Evolutionary conservation across 2,888 invertebrate species (phyloP), one percentile per base, ranked within the genome.

Genomic region (Drosophila melanocephala): DNA sequence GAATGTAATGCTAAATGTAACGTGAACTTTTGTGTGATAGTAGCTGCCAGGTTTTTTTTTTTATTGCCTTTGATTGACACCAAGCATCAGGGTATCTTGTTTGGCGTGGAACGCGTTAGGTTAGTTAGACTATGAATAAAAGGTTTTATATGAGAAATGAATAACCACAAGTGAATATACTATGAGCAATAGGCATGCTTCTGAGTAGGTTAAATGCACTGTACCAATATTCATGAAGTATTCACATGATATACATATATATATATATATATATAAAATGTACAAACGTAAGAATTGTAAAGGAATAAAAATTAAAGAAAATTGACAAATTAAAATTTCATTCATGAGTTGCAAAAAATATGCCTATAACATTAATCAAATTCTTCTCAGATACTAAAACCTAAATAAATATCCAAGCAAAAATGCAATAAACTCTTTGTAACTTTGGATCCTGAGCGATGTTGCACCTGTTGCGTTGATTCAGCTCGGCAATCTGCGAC

Each of bases 81-180:
- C 35, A 35, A 14, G 14, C 14, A 5, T 16, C 35, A 10, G n/a
- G 42, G n/a, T 42, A 7, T 2, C 44, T 6, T 22, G 47, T 50
- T 19, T 52, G 81, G 83, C 83, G 81, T 83, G 83, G 77, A 83
- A 81, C 83, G 83, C 83, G 83, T 62, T 70, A 47, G 52, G 14
- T 55, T 67, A 65, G n/a, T 47, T 47, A 16, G 16, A 22, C 7
- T 47, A 47, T 22, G 22, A 22, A 16, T 22, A 22, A 9, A 47
- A 16, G 14, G 4, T 47, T 0, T 14, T 14, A 47, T 14, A 22
- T 14, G 14, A 2, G 7, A 16, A 47, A 16, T 16, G 7, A 22
- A 22, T 47, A 47, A 0, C 7, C 14, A 16, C 7, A 22, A 22
- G 5, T 42, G 10, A 42, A 14, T 44, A 14, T 12, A 0, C 6